Conservation (phyloP, 2,797 vertebrate species). For the Myripristis jacobus region DNA sequence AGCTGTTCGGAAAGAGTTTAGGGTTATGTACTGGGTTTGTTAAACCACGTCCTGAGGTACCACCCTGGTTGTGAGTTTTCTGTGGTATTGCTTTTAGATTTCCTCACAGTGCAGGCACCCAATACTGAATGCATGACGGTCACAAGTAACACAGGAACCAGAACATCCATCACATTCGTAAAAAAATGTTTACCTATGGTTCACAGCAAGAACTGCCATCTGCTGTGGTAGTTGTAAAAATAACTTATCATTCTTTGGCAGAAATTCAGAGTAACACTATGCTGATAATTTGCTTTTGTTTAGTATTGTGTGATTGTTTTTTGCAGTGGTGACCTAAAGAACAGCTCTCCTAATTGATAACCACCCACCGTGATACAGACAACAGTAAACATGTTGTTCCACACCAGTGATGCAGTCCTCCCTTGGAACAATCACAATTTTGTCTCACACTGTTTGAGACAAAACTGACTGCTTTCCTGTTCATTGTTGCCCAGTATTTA, state of each 20-base stretch:
- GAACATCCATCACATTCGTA: constrained; percentile 24
- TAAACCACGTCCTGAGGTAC: too few relatives aligned
- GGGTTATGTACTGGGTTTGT: too few relatives aligned
- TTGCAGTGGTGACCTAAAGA: constrained; percentile 3
- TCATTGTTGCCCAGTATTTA: too few relatives aligned
- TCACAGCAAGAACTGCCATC: constrained; percentile 59
- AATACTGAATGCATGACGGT: constrained; percentile 32
- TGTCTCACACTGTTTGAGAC: background rate
- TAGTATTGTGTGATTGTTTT: constrained; percentile 37
- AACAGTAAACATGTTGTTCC: constrained; percentile 6
- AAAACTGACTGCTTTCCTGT: too few relatives aligned
- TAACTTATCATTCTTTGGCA: constrained; percentile 41
- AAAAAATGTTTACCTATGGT: constrained; percentile 42
- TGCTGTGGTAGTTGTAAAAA: constrained; percentile 54
- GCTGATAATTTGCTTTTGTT: constrained; percentile 46
- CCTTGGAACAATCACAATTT: background rate
- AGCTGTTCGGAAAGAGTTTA: too few relatives aligned
- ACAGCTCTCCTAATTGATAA: background rate
- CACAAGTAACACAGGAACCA: constrained; percentile 13
- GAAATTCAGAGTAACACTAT: constrained; percentile 22
- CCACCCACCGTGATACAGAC: constrained; percentile 1
- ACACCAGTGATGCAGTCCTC: background rate
- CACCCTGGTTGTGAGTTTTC: too few relatives aligned
- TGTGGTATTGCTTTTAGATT: background rate
- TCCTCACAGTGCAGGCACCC: constrained; percentile 5